These are phyloP conservation scores for Catocala sponsa DNA, from an alignment of 2,888 invertebrate genomes.

Conservation along the genomic window DNA sequence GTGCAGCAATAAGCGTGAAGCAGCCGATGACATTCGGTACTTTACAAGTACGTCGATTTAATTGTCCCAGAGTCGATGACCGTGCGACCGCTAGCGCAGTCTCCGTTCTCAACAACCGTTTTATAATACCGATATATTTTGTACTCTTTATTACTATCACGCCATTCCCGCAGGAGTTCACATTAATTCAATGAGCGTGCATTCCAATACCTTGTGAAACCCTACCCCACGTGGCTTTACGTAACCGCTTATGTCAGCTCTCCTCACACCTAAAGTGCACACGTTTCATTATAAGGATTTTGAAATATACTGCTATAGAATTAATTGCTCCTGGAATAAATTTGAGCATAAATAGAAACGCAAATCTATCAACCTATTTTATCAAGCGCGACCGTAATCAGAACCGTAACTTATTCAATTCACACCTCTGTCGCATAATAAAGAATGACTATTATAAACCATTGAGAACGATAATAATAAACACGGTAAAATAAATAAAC, in stretches of 20 bases:
- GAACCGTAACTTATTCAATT: constrained; percentile 55
- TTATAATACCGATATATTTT: constrained; percentile 42
- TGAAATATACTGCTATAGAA: constrained; percentile 1
- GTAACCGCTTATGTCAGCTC: constrained; percentile 8
- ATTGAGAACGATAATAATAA: constrained; percentile 29
- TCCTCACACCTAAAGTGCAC: not conserved
- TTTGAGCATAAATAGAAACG: constrained; percentile 27
- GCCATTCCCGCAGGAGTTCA: constrained; percentile 4
- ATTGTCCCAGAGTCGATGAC: constrained; percentile 81
- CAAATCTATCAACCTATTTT: constrained; percentile 36
- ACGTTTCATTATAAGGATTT: constrained; percentile 7
- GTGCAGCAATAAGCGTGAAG: constrained; percentile 35
- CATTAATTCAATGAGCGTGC: constrained; percentile 8
- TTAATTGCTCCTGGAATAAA: constrained; percentile 12
- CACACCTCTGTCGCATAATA: constrained; percentile 43
- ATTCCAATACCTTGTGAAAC: constrained; percentile 12
- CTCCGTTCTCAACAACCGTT: constrained; percentile 45
- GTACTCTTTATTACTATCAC: constrained; percentile 26
- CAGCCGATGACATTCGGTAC: constrained; percentile 51
- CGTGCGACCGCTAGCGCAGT: constrained; percentile 70
- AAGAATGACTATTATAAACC: constrained; percentile 25
- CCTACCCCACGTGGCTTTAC: constrained; percentile 10
- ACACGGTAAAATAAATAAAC: constrained; percentile 16
- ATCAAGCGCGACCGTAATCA: constrained; percentile 41
- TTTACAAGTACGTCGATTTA: constrained; percentile 71